Conservation (phyloP, 2,888 invertebrate genomes). For the Drosophila pegasa region DNA sequence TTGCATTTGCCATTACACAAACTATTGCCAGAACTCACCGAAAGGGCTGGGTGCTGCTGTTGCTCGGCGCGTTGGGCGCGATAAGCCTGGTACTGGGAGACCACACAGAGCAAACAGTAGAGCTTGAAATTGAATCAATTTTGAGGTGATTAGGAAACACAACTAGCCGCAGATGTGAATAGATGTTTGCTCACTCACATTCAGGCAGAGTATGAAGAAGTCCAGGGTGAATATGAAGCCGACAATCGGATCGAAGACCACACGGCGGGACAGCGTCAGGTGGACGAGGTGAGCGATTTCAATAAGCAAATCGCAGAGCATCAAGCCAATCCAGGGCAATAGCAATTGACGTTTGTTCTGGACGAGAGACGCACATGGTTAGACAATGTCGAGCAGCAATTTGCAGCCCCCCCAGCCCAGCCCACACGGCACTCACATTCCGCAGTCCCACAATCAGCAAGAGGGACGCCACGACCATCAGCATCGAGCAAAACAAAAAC, state of each 20-base stretch:
- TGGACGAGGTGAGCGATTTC: slow-evolving; percentile 89
- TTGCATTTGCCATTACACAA: neutral
- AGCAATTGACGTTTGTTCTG: slow-evolving; percentile 90
- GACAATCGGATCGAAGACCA: slow-evolving; percentile 90
- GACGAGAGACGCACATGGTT: neutral
- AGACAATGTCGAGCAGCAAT: neutral
- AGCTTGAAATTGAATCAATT: slow-evolving; percentile 86
- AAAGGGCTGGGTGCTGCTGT: slow-evolving; percentile 85
- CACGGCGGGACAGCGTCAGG: slow-evolving; percentile 88
- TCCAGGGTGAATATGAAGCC: slow-evolving; percentile 91
- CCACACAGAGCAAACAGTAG: slow-evolving; percentile 92
- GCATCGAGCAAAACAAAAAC: slow-evolving; percentile 88
- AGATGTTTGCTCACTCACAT: slow-evolving; percentile 87
- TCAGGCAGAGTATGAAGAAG: slow-evolving; percentile 91
- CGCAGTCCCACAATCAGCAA: slow-evolving; percentile 89
- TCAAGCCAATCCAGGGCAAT: slow-evolving; percentile 90
- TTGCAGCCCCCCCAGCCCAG: neutral
- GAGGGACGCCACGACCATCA: slow-evolving; percentile 89
- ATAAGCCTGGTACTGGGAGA: slow-evolving; percentile 94
- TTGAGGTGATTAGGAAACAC: neutral
- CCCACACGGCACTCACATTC: slow-evolving; percentile 89
- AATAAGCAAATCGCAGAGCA: slow-evolving; percentile 88
- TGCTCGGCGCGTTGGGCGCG: slow-evolving; percentile 86
- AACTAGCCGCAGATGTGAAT: neutral
- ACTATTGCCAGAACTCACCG: slow-evolving; percentile 84